A percentile compares a stretch with the other conserved stretches of the same genome.
These are phyloP conservation scores for Gymnodraco acuticeps DNA, from an alignment of 2,797 vertebrate species.

Conservation along the genomic window DNA sequence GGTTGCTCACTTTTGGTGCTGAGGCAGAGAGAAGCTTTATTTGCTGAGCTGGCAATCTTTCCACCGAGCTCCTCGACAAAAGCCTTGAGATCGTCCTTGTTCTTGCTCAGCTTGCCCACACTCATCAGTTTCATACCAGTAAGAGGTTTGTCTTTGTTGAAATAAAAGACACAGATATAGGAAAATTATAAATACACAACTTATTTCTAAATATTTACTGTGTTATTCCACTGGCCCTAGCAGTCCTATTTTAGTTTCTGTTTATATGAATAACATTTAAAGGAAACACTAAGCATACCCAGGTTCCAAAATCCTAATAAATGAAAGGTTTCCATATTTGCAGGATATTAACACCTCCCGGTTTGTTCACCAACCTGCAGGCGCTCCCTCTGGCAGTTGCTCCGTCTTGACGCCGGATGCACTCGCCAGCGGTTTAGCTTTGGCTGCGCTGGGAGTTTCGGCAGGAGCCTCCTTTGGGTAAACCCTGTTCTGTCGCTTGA, in stretches of 20 bases:
- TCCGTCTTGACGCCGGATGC: conserved; percentile 55
- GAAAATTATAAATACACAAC: not conserved
- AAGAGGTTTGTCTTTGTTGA: conserved; percentile 89
- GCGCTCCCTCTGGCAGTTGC: conserved; percentile 72
- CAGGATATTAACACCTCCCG: not conserved
- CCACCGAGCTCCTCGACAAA: conserved; percentile 93
- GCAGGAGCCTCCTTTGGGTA: conserved; percentile 86
- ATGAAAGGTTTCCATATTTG: not conserved
- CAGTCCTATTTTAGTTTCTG: not conserved
- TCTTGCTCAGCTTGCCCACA: conserved; percentile 92
- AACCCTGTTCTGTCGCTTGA: conserved; percentile 91
- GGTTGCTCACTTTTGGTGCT: conserved; percentile 92
- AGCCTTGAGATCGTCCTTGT: conserved; percentile 93
- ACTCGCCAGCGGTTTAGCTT: conserved; percentile 68
- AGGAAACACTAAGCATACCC: not conserved
- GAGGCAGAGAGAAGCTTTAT: conserved; percentile 92
- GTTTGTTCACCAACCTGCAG: conserved; percentile 82
- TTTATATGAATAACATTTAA: not conserved
- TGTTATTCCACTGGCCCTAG: not conserved
- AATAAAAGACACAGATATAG: no score
- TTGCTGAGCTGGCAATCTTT: conserved; percentile 89
- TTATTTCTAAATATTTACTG: not conserved
- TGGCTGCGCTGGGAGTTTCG: conserved; percentile 32
- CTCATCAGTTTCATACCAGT: conserved; percentile 91
- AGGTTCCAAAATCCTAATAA: not conserved